Evolutionary conservation across 2,888 invertebrate species (phyloP), one percentile per base, ranked within the genome.

Genomic region (Petrolisthes manimaculis): DNA sequence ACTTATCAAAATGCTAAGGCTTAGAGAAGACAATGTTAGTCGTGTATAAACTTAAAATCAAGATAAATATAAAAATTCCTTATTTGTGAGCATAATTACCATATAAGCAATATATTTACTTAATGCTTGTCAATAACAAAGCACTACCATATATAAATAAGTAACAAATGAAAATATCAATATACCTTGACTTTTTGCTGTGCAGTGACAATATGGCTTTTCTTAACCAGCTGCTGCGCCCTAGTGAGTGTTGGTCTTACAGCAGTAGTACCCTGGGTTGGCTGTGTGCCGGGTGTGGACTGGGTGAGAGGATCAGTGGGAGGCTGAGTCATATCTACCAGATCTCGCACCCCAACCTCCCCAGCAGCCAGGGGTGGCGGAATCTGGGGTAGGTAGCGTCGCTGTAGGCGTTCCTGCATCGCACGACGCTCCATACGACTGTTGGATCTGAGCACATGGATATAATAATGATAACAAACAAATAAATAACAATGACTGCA

Each of bases 181-280:
- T 75, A 67, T 71, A 90, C 90, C 89, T 91, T 89, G 4, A 89
- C 89, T 81, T 86, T 91, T 79, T 89, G 89, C 69, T 91, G 91
- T 12, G 91, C 91, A 18, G 91, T 88, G 53, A 91, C 89, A 71
- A 91, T 91, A 37, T 90, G 89, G 51, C 89, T 89, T 56, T 91
- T 91, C 67, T 89, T 91, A n/a, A 91, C 86, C 12, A 91, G 83
- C 61, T 91, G 88, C 56, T 89, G 89, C 55, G 91, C 91, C 74
- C 91, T 80, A 18, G 89, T 86, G 61, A 88, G 86, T n/a, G 78
- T 86, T 18, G 83, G 84, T 53, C 81, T 86, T 4, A 77, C 71
- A 14, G 53, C 54, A n/a, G 75, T 55, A 4, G 9, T 81, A 51
- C 78, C 56, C 18, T 71, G 80, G 8, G 67, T 14, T 24, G 56